Conservation (phyloP, 2,113 vertebrate species). For the Pomatostomus ruficeps region DNA sequence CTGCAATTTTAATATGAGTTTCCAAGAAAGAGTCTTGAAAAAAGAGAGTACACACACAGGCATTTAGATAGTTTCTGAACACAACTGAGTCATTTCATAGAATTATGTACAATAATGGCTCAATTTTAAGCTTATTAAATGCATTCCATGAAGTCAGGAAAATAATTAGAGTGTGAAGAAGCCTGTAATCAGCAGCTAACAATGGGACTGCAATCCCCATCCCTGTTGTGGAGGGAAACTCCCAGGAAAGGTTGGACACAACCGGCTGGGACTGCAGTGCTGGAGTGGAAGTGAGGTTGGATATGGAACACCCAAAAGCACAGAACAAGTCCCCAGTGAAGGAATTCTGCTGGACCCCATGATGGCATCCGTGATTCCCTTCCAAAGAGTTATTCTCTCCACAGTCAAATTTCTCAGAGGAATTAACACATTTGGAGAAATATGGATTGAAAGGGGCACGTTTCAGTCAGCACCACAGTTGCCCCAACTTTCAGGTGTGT, state of each 20-base stretch:
- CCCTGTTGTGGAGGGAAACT: neutral
- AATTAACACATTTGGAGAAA: neutral
- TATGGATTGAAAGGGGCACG: accelerated
- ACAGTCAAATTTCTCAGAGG: neutral
- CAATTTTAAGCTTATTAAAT: neutral
- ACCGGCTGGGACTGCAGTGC: neutral
- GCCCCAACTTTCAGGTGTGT: accelerated
- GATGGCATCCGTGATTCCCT: neutral
- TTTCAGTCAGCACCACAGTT: neutral
- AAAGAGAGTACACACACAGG: neutral
- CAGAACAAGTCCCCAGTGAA: neutral
- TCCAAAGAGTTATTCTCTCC: neutral
- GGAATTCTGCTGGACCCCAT: neutral
- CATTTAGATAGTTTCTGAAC: neutral
- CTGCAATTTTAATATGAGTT: neutral
- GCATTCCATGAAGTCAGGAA: neutral
- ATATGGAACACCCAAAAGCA: neutral
- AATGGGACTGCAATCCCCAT: neutral
- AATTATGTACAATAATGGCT: neutral
- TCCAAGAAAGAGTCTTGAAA: neutral
- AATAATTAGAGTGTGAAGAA: neutral
- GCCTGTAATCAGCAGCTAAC: neutral
- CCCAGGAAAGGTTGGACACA: neutral
- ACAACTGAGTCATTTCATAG: neutral
- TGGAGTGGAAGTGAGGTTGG: neutral